phyloP scores from a whole-genome alignment of 2,113 vertebrate genomes.

The Athene cunicularia region DNA sequence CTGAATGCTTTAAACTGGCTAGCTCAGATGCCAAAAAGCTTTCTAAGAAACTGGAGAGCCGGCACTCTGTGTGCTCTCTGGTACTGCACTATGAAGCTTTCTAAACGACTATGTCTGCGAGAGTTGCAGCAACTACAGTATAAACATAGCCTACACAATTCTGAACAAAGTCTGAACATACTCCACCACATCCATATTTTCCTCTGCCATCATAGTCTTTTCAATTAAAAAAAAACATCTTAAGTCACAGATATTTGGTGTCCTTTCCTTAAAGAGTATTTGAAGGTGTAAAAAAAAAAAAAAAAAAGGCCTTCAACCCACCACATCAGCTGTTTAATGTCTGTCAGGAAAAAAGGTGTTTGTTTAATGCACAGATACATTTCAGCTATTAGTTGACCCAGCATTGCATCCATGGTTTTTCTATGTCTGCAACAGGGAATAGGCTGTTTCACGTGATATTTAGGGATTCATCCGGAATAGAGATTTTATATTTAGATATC shows the following conservation, averaged over 20 bases:
- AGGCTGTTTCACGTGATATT: not conserved
- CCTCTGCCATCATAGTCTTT: not conserved
- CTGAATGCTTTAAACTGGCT: not conserved
- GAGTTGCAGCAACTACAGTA: not conserved
- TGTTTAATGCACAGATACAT: not conserved
- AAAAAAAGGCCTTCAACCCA: not conserved
- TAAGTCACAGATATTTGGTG: not conserved
- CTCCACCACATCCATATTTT: not conserved
- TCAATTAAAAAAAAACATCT: not conserved
- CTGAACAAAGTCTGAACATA: not conserved
- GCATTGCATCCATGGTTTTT: not conserved
- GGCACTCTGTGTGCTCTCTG: not conserved
- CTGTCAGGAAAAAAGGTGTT: not conserved
- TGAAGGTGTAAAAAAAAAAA: not conserved
- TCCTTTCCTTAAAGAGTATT: not conserved
- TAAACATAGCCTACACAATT: not conserved
- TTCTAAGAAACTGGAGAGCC: conserved; percentile 3
- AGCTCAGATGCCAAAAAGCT: not conserved
- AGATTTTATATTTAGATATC: not conserved
- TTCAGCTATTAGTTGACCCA: not conserved
- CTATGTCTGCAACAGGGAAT: not conserved
- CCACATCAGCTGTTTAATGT: not conserved
- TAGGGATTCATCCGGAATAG: not conserved
- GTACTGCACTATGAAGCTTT: not conserved
- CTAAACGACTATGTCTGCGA: not conserved